phyloP scores from a whole-genome alignment of 2,113 vertebrate genomes.

The Hippocampus zosterae region DNA sequence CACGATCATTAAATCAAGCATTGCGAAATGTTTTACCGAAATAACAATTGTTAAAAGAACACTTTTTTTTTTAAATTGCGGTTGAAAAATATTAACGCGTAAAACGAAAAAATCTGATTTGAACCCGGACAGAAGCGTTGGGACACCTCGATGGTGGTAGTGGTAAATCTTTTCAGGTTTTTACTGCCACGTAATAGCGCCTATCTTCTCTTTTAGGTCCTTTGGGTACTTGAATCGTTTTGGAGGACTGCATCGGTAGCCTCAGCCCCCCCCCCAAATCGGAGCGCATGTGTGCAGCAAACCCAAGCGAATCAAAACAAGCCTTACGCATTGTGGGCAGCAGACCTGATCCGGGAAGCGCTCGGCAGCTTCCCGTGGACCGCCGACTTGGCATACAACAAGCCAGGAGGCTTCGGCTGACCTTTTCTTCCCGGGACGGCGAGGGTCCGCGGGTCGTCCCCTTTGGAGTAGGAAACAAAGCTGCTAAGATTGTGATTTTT shows the following conservation, averaged over 20 bases:
- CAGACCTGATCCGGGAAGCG: constrained; percentile 58
- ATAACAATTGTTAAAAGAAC: not conserved
- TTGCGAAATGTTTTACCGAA: not conserved
- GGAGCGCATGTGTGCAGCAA: constrained; percentile 58
- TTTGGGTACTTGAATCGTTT: constrained; percentile 56
- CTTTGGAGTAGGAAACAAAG: constrained; percentile 47
- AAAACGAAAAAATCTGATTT: not conserved
- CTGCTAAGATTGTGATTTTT: constrained; percentile 63
- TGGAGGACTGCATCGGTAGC: constrained; percentile 51
- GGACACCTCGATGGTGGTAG: not conserved
- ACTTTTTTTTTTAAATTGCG: not conserved
- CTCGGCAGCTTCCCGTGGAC: constrained; percentile 36
- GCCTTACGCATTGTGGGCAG: constrained; percentile 59
- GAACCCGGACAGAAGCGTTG: not conserved
- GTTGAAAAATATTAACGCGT: not conserved
- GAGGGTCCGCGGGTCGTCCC: constrained; percentile 28
- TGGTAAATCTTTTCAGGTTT: not conserved
- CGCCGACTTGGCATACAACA: constrained; percentile 63
- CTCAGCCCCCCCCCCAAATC: constrained; percentile 42
- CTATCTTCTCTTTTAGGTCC: constrained; percentile 31
- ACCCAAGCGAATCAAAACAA: constrained; percentile 58
- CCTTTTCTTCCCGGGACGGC: constrained; percentile 39
- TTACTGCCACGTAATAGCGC: not conserved
- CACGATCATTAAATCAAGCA: too few relatives aligned
- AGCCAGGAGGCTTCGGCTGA: constrained; percentile 55